A percentile compares a stretch with the other conserved stretches of the same genome.
These are phyloP conservation scores for Meloidogyne exigua DNA, from an alignment of 1,140 invertebrate genomes.

Conservation along the genomic window DNA sequence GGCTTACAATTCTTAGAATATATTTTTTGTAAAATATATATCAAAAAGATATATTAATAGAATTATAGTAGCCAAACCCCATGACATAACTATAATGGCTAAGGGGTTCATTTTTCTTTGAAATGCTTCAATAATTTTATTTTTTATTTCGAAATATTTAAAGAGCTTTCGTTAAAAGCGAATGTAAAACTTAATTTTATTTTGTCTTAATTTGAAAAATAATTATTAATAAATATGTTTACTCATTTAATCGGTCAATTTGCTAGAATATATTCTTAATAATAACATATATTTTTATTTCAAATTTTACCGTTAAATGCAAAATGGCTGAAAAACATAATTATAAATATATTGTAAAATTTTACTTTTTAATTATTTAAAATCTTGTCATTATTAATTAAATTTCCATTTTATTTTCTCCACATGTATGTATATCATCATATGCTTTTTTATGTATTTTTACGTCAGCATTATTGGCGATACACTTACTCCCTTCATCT, in stretches of 20 bases:
- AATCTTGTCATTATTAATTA: conserved; percentile 5
- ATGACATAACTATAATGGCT: too few relatives aligned
- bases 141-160: too few relatives aligned
- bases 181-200: neutral
- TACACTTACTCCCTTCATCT: neutral
- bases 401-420: neutral
- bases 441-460: neutral
- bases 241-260: neutral
- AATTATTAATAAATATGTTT: neutral
- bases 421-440: too few relatives aligned
- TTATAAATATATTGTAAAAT: neutral
- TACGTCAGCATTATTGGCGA: neutral
- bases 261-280: too few relatives aligned
- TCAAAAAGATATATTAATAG: too few relatives aligned
- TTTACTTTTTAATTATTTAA: neutral
- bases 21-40: too few relatives aligned
- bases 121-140: neutral
- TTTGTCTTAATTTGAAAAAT: neutral
- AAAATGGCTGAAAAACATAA: neutral
- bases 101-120: neutral
- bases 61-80: too few relatives aligned
- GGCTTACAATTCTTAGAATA: too few relatives aligned
- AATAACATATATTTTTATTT: too few relatives aligned
- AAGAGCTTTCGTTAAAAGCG: neutral
- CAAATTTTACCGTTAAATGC: too few relatives aligned